Percentiles rank a stretch among this genome's conserved stretches.
These are phyloP conservation scores for Manis crassicaudata DNA, from an alignment of 2,797 vertebrate genomes.

Conservation along the genomic window DNA sequence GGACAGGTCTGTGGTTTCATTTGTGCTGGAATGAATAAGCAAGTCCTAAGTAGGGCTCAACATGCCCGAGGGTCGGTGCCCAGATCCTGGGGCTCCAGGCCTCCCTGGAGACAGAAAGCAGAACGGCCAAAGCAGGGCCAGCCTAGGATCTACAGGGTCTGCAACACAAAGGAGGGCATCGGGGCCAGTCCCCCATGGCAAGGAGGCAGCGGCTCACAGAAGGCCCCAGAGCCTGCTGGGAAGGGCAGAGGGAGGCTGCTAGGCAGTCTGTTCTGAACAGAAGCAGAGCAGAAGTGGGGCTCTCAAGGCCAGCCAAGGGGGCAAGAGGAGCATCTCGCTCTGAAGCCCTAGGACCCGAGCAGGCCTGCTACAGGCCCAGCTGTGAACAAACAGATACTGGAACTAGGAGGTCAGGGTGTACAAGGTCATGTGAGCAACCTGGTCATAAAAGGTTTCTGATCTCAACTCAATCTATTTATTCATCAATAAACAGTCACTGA, in stretches of 20 bases:
- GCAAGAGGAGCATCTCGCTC: neutral
- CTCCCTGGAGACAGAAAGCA: neutral
- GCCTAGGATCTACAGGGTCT: neutral
- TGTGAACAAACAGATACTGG: neutral
- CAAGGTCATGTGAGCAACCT: neutral
- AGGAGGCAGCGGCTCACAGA: neutral
- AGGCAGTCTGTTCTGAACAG: neutral
- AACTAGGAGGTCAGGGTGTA: neutral
- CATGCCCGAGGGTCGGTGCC: neutral
- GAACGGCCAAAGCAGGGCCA: neutral
- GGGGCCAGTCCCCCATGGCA: rapidly evolving
- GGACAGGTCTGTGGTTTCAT: neutral
- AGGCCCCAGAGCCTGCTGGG: neutral
- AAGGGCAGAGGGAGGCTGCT: neutral
- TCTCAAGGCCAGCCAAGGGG: neutral
- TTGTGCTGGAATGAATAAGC: neutral
- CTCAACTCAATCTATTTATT: neutral
- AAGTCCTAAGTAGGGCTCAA: neutral
- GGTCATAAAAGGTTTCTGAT: neutral
- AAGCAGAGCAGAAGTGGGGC: neutral
- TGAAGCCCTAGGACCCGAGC: neutral
- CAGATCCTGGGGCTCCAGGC: neutral
- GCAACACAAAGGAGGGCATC: too few species aligned
- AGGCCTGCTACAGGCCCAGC: neutral
- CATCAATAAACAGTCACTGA: neutral